Conservation (phyloP, 92 coral and sea anemone genomes). For the Virgularia gustaviana region DNA sequence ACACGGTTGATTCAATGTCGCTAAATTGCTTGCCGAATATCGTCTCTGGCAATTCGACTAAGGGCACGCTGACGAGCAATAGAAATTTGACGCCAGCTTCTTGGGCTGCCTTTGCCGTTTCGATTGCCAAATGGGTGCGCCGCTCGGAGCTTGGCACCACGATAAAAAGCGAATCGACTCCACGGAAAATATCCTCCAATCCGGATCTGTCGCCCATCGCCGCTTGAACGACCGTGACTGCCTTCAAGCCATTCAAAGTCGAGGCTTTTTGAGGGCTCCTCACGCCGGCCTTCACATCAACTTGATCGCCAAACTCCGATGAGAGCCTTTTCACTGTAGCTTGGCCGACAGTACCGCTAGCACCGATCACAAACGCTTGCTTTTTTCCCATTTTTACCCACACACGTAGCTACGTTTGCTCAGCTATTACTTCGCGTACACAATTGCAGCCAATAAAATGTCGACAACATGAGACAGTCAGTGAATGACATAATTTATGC, state of each 20-base stretch:
- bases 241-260: slow-evolving; percentile 30
- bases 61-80: slow-evolving; percentile 49
- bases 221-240: slow-evolving; percentile 57
- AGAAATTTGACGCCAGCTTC: slow-evolving; percentile 59
- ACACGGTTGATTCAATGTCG: slow-evolving; percentile 52
- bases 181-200: slow-evolving; percentile 37
- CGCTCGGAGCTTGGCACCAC: slow-evolving; percentile 56
- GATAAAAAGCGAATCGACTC: slow-evolving; percentile 55
- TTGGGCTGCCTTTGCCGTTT: slow-evolving; percentile 60
- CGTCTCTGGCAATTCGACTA: slow-evolving; percentile 41
- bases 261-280: slow-evolving; percentile 42
- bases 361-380: slow-evolving; percentile 59
- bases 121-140: slow-evolving; percentile 50
- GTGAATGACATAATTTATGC: too few relatives aligned
- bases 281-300: slow-evolving; percentile 62
- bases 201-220: slow-evolving; percentile 58
- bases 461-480: too few relatives aligned
- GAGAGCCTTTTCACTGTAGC: slow-evolving; percentile 60
- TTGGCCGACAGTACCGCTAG: slow-evolving; percentile 57
- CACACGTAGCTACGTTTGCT: too few relatives aligned
- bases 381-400: slow-evolving; percentile 39
- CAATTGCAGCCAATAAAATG: too few relatives aligned
- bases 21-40: slow-evolving; percentile 51
- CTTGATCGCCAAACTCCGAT: slow-evolving; percentile 34
- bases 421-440: too few relatives aligned